Percentiles rank a stretch among this genome's conserved stretches.
These are phyloP conservation scores for Horisme vitalbata DNA, from an alignment of 2,888 invertebrate species.

Conservation along the genomic window DNA sequence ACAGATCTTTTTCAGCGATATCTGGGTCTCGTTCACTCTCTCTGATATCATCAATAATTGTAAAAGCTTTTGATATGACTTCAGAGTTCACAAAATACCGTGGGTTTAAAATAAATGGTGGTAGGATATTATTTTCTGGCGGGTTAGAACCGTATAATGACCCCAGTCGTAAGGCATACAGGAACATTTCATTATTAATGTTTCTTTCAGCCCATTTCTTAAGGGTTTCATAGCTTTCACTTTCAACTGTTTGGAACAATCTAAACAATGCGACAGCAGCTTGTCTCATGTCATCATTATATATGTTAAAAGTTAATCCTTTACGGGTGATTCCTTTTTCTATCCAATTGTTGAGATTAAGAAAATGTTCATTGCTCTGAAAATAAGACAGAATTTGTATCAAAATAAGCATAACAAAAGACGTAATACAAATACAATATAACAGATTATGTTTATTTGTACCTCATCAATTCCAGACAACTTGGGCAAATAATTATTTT, in stretches of 20 bases:
- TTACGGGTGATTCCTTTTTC: constrained; percentile 53
- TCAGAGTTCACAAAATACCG: constrained; percentile 67
- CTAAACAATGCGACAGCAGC: constrained; percentile 71
- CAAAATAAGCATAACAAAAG: not conserved
- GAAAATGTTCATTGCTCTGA: constrained; percentile 53
- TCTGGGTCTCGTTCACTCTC: constrained; percentile 28
- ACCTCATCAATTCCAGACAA: constrained; percentile 11
- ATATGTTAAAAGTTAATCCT: constrained; percentile 73
- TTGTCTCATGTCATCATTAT: constrained; percentile 71
- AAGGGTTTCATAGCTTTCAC: constrained; percentile 57
- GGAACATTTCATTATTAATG: constrained; percentile 75
- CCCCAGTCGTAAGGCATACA: constrained; percentile 70
- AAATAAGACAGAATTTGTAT: constrained; percentile 16
- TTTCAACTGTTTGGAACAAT: constrained; percentile 60
- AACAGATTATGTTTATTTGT: not conserved
- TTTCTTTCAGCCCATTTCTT: constrained; percentile 62
- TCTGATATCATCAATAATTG: constrained; percentile 47
- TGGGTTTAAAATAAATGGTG: constrained; percentile 76
- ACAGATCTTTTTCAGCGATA: constrained; percentile 46
- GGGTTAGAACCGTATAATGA: constrained; percentile 60
- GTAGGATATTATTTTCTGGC: constrained; percentile 43
- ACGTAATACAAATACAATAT: too few species aligned
- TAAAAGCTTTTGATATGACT: constrained; percentile 63
- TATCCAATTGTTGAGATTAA: constrained; percentile 45
- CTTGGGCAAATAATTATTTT: not conserved